These are phyloP conservation scores for Drusus annulatus DNA, from an alignment of 1,140 invertebrate species.

Conservation along the genomic window DNA sequence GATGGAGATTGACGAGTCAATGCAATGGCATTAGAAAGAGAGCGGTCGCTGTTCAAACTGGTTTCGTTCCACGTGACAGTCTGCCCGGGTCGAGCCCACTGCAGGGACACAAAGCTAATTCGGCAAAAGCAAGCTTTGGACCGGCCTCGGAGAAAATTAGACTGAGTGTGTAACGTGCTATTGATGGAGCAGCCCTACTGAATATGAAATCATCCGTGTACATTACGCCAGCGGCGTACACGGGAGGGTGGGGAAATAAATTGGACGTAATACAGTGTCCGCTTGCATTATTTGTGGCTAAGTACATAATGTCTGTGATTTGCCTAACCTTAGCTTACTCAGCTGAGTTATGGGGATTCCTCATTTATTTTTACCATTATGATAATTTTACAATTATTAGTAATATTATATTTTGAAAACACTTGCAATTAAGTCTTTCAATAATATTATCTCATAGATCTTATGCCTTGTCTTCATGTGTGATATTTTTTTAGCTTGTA, in stretches of 20 bases:
- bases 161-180: neutral
- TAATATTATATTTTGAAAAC: too few species aligned
- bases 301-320: slow-evolving; percentile 29
- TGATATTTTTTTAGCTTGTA: too few species aligned
- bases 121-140: neutral
- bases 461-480: too few species aligned
- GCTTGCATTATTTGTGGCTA: slow-evolving; percentile 1
- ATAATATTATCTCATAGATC: too few species aligned
- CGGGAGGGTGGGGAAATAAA: neutral
- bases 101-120: neutral
- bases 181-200: neutral
- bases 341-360: neutral
- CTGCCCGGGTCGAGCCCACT: neutral
- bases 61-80: slow-evolving; percentile 1
- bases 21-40: too few species aligned
- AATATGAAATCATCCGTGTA: neutral
- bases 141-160: neutral
- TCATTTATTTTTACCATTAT: too few species aligned
- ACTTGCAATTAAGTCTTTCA: too few species aligned
- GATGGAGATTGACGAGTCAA: neutral
- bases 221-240: neutral
- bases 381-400: too few species aligned
- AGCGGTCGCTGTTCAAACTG: neutral
- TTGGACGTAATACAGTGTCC: neutral
- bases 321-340: neutral